Evolutionary conservation across 2,888 invertebrate genomes (phyloP), one percentile per base, ranked within the genome.

Genomic region (Parasteatoda lunata): DNA sequence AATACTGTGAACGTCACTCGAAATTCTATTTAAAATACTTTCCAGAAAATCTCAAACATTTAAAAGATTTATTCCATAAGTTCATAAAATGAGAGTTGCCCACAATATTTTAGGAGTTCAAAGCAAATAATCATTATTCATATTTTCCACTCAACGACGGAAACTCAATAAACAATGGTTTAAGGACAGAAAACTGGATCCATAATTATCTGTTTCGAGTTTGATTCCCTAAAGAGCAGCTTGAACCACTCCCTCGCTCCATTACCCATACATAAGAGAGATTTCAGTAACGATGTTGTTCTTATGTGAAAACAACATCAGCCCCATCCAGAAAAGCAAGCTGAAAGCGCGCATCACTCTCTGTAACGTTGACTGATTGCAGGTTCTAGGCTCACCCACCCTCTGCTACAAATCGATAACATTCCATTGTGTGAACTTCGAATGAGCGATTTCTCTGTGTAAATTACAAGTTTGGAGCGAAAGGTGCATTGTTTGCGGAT

Each of bases 281-380:
- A 49, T 59, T 9, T 45, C 64, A 64, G 75, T 75, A 75, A 81
- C 68, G 68, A 68, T 66, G 75, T 75, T 71, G 79, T 79, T 75
- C 75, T 75, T 75, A 75, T 81, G 81, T 59, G 81, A 81, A 81
- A 75, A 69, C 81, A 81, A 75, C 81, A 81, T 81, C 75, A 51
- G 69, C 72, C 11, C n/a, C 48, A 49, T n/a, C 13, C 76, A 15
- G 76, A 15, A 66, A 76, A n/a, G 76, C 65, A 45, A 45, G 9
- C 45, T 9, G 66, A 68, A 15, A 68, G 66, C 66, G n/a, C 59
- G 66, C 66, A 68, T 68, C 45, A 68, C 30, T 72, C 65, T 72
- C 45, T 3, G 72, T 45, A 69, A 72, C 52, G 72, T 65, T 80
- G 80, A 80, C 65, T 80, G 80, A 80, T 80, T 79, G 80, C 30